A percentile compares a stretch with the other conserved stretches of the same genome.
These are phyloP conservation scores for Metridium senile DNA, from an alignment of 92 coral and sea anemone species.

Conservation along the genomic window DNA sequence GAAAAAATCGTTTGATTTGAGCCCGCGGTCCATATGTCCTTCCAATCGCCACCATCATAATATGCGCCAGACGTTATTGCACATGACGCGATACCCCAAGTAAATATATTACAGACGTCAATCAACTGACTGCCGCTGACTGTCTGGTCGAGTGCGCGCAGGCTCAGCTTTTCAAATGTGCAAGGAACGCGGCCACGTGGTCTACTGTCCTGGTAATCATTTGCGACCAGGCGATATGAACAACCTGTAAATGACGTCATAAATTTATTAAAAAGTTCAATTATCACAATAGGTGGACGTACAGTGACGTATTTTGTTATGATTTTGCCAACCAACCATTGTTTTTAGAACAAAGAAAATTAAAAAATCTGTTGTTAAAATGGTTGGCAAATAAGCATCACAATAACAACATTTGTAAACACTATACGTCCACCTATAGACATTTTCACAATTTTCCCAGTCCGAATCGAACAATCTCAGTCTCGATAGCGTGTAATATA, in stretches of 20 bases:
- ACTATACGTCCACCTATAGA: too few relatives aligned
- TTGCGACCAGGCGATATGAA: slow-evolving; percentile 34
- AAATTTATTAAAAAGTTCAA: neutral
- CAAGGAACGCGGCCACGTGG: slow-evolving; percentile 25
- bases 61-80: slow-evolving; percentile 29
- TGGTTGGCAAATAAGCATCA: too few relatives aligned
- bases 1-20: slow-evolving; percentile 21
- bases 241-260: slow-evolving; percentile 22
- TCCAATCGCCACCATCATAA: slow-evolving; percentile 25
- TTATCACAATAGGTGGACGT: too few relatives aligned
- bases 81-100: slow-evolving; percentile 25
- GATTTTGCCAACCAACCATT: too few relatives aligned
- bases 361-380: too few relatives aligned
- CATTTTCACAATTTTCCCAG: too few relatives aligned
- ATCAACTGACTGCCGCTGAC: slow-evolving; percentile 35
- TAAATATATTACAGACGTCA: slow-evolving; percentile 41
- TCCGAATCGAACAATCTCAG: too few relatives aligned
- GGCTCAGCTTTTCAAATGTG: slow-evolving; percentile 16
- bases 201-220: slow-evolving; percentile 14
- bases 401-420: too few relatives aligned
- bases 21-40: slow-evolving; percentile 45
- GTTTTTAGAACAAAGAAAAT: too few relatives aligned
- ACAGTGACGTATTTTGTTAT: too few relatives aligned
- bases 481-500: too few relatives aligned
- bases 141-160: slow-evolving; percentile 19